Evolutionary conservation across 2,888 invertebrate genomes (phyloP), one percentile per base, ranked within the genome.

Genomic region (Caradrina kadenii): DNA sequence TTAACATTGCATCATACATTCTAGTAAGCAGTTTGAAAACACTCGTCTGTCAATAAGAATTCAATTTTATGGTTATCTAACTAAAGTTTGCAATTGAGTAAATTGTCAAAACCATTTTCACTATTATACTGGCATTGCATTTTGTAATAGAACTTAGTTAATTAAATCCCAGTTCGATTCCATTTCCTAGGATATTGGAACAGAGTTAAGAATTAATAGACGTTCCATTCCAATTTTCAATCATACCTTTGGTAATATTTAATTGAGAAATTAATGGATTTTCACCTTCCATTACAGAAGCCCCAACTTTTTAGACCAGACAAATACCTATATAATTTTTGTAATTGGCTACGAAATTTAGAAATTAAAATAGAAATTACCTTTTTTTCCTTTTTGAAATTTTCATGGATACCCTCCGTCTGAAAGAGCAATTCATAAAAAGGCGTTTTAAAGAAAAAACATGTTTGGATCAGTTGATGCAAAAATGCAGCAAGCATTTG

Each of bases 151-250:
- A 77, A 65, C 59, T 77, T 63, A 49, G 52, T 70, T 75, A 59
- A 65, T 79, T 64, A 61, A 79, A 68, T 73, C 45, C 15, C 35
- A 45, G 21, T 63, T 66, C 49, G 8, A 61, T 72, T 59, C 21
- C 15, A 50, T 49, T 76, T 54, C 54, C 42, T 58, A 6, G 13
- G 54, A 50, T 63, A 70, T 70, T 70, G 58, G 13, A 50, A 39
- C 22, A 26, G 58, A 39, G 11, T 55, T 17, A 61, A 68, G 67
- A 63, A 58, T 59, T n/a, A 55, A 74, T 74, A 53, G 42, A 49
- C 52, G 10, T 72, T 59, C 19, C 15, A 76, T 64, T 63, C 3
- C 17, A 77, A 49, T 49, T 26, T 53, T 42, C 22, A 35, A 60
- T 73, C 19, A 48, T 52, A 50, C 11, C 15, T 35, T 21, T 7